Base-by-base conservation (phyloP, 1,140 invertebrate species). In the Drosophila leontia region DNA sequence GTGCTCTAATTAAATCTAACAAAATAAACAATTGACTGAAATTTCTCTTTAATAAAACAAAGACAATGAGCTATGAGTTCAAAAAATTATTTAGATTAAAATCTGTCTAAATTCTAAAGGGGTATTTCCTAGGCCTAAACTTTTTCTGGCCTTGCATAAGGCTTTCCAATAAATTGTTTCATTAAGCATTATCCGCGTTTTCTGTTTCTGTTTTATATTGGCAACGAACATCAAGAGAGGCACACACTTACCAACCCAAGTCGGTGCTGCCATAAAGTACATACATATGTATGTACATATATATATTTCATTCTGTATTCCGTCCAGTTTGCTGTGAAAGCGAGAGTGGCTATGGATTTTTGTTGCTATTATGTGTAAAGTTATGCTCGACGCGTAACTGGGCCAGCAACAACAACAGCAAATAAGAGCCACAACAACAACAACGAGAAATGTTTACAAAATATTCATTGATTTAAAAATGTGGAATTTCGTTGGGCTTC, bases 401-500 rank as follows among this genome's bases (percentile, higher is more conserved):
- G 75, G 75, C 75, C 75, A 78, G 41, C 37, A 51, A 51, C 42
- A 76, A 68, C 42, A 60, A 75, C 71, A 77, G 62, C 45, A 75
- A 64, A 34, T 15, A 34, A 11, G 3, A 53, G 3, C 32, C 17
- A 5, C 3, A n/a, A 11, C 4, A 53, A 12, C 35, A 76, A 69
- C 51, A 62, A 78, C 75, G 42, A 79, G 53, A 76, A 69, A 80
- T 80, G 75, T 80, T 84, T 80, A 78, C 78, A 81, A 85, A 85
- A 84, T 85, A 81, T 84, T 78, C 75, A 86, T 86, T 85, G 82
- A 85, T 86, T 86, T 82, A 72, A 74, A 86, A 86, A 77, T 77
- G 68, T 72, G 64, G 72, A 62, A 64, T 75, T 75, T 75, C 57
- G 19, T 37, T 42, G 41, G 37, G 41, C 29, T 26, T 61, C 45